Percentiles rank a stretch among this genome's conserved stretches.
Evolutionary conservation across 2,797 vertebrate genomes (phyloP).

Genomic region (Cyclura pinguis): DNA sequence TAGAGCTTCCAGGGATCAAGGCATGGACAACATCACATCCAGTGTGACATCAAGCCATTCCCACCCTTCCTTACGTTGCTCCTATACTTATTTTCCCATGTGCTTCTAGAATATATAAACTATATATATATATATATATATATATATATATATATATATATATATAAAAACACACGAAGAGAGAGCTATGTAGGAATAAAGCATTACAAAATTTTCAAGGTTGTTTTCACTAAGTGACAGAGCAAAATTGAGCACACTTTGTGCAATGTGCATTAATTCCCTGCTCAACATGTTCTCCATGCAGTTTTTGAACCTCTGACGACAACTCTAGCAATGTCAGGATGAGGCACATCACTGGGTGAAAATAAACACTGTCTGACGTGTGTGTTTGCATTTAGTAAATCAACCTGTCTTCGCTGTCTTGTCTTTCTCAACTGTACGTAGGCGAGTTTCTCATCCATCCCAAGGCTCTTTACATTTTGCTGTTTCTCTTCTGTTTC

Average conservation of each 20-base stretch:
- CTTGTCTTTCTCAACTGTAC: constrained; percentile 19
- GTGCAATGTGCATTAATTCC: constrained; percentile 1
- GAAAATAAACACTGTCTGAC: constrained; percentile 27
- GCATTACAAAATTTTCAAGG: background rate
- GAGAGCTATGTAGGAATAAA: background rate
- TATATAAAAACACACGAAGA: too few species aligned
- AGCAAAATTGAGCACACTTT: background rate
- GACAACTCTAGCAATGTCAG: constrained; percentile 20
- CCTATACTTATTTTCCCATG: background rate
- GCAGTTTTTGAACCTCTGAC: constrained; percentile 3
- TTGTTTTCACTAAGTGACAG: background rate
- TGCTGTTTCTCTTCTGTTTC: background rate
- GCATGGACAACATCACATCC: background rate
- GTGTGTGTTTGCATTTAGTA: constrained; percentile 30
- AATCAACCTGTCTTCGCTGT: constrained; percentile 22
- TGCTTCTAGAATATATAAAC: background rate
- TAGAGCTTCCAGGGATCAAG: background rate
- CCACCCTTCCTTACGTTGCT: background rate
- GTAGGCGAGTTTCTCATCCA: constrained; percentile 11
- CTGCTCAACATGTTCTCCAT: background rate
- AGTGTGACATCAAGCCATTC: background rate
- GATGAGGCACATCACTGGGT: constrained; percentile 6
- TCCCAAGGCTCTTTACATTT: background rate
- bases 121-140: too few species aligned
- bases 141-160: too few species aligned